Base-by-base conservation (phyloP, 1,140 invertebrate species). In the Calosoma granatense region DNA sequence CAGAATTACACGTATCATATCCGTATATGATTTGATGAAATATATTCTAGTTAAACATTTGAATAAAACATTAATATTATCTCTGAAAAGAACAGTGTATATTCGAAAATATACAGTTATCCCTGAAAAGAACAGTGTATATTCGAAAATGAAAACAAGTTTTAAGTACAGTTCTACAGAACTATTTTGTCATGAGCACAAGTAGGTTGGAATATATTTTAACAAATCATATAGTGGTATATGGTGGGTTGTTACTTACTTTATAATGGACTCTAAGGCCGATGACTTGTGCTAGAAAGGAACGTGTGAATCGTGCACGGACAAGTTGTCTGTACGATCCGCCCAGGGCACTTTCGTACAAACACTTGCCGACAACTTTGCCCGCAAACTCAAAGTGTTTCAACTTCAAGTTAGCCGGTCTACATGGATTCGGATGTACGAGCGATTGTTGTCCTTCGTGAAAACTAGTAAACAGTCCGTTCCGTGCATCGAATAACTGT, bases 371-470 rank as follows among this genome's bases (percentile, higher is more conserved):
- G n/a, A 95, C 90, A 61, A 97, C 82, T 72, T 89, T 88, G 22
- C 94, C 94, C 26, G 93, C 92, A 71, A 96, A 92, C 76, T 96
- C 92, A 71, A 88, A 96, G 71, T 94, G 85, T 66, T 93, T 92
- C 47, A 93, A 65, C 72, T 93, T 93, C 2, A 90, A 70, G 68
- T 87, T 79, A 6, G 81, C 54, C 4, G 87, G 81, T 20, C 89
- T 74, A 66, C 84, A 81, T 14, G 84, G 82, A 74, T 92, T 92
- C 1, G 92, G 92, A 76, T 95, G 92, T n/a, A 94, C 91, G 60
- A 92, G 72, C 0, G 87, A 88, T 67, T 88, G 85, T 57, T 85
- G 84, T 22, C 88, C 88, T 64, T 94, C 90, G 61, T 88, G 84
- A 66, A 94, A 92, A 20, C 88, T 84, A 58, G 80, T 82, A 73